Percentiles rank a stretch among this genome's conserved stretches.
Evolutionary conservation across 2,888 invertebrate genomes (phyloP).

Genomic region (Cerceris ruficornis): DNA sequence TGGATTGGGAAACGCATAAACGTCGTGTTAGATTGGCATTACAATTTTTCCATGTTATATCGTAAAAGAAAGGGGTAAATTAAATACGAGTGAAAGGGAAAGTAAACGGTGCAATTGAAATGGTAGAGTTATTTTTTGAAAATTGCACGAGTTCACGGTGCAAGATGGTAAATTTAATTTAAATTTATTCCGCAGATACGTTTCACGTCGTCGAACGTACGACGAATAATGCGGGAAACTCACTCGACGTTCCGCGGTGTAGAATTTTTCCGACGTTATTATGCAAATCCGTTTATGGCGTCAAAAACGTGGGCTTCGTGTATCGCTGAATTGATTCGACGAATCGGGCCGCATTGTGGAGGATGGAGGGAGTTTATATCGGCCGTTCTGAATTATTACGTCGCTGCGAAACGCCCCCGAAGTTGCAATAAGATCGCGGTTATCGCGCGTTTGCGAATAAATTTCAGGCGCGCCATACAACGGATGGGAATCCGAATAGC

Average conservation of each 20-base stretch:
- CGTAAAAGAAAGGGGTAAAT: too few relatives aligned
- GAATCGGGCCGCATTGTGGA: slow-evolving; percentile 36
- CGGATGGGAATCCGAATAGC: slow-evolving; percentile 48
- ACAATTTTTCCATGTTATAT: too few relatives aligned
- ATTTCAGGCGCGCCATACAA: slow-evolving; percentile 41
- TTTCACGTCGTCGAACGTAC: not conserved
- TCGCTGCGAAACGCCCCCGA: slow-evolving; percentile 30
- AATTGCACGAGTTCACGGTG: too few relatives aligned
- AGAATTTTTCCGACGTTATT: slow-evolving; percentile 40
- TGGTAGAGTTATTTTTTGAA: too few relatives aligned
- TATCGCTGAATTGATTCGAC: slow-evolving; percentile 54
- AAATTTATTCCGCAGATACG: not conserved
- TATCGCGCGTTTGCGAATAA: slow-evolving; percentile 52
- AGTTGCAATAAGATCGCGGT: slow-evolving; percentile 56
- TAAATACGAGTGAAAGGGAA: too few relatives aligned
- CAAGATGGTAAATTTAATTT: too few relatives aligned
- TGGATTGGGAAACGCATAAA: too few relatives aligned
- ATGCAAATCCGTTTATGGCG: slow-evolving; percentile 46
- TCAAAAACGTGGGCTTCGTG: slow-evolving; percentile 40
- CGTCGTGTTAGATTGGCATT: too few relatives aligned
- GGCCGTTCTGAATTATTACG: slow-evolving; percentile 52
- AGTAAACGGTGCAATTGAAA: too few relatives aligned
- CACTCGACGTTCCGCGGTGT: slow-evolving; percentile 6
- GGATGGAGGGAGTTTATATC: slow-evolving; percentile 38
- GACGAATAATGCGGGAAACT: not conserved